Conservation (phyloP, 2,113 vertebrate species). For the Chaetura pelagica region DNA sequence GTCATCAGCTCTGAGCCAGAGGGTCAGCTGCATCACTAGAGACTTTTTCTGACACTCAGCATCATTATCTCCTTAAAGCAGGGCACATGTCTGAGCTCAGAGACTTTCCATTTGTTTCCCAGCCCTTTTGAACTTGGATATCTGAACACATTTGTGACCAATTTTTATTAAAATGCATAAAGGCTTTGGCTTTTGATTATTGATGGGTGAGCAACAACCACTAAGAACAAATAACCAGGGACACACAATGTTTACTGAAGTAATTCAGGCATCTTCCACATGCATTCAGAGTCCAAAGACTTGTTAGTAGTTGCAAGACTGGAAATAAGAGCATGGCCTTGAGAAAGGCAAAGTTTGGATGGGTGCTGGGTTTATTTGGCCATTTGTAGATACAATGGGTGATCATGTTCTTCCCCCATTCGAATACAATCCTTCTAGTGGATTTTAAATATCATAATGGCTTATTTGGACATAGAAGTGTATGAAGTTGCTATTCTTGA, state of each 20-base stretch:
- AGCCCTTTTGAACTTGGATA: not conserved
- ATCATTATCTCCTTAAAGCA: not conserved
- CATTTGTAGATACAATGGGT: not conserved
- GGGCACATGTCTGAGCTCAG: not conserved
- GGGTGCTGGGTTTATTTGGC: not conserved
- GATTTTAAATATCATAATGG: slow-evolving; percentile 1
- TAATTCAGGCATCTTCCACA: not conserved
- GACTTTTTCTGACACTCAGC: not conserved
- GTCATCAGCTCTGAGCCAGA: not conserved
- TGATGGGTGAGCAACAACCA: not conserved
- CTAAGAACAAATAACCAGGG: not conserved
- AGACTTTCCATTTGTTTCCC: not conserved
- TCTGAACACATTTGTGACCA: not conserved
- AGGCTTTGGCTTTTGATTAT: not conserved
- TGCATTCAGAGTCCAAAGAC: not conserved
- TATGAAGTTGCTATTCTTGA: not conserved
- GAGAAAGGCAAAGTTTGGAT: not conserved
- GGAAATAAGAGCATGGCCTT: not conserved
- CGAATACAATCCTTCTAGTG: not conserved
- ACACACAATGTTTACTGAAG: not conserved
- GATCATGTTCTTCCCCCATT: not conserved
- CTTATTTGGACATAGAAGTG: not conserved
- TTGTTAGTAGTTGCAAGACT: not conserved
- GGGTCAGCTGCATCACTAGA: not conserved
- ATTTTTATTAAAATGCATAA: not conserved